Conservation (phyloP, 1,140 invertebrate genomes). For the Pogonus chalceus region DNA sequence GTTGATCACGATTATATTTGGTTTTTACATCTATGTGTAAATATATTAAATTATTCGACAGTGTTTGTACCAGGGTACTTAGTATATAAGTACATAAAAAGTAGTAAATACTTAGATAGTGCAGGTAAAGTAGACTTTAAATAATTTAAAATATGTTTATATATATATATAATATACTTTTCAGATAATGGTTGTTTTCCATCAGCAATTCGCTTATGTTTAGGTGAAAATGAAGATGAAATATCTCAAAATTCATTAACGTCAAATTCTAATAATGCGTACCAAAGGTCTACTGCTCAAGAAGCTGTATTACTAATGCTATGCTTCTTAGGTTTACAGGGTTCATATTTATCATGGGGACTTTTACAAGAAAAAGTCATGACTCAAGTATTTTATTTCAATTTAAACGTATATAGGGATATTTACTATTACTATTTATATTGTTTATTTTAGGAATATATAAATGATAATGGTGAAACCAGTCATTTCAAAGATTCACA, state of each 20-base stretch:
- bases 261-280: slow-evolving; percentile 21
- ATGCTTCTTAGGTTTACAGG: slow-evolving; percentile 82
- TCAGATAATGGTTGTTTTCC: slow-evolving; percentile 45
- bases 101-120: slow-evolving; percentile 71
- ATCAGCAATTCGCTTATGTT: slow-evolving; percentile 49
- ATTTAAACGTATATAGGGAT: too few species aligned
- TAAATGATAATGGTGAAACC: slow-evolving; percentile 45
- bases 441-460: slow-evolving; percentile 51
- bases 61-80: slow-evolving; percentile 78
- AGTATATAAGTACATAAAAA: slow-evolving; percentile 72
- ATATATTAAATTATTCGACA: slow-evolving; percentile 81
- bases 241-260: slow-evolving; percentile 27
- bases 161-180: slow-evolving; percentile 12
- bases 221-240: slow-evolving; percentile 42
- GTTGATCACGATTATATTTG: slow-evolving; percentile 50
- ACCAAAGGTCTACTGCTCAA: slow-evolving; percentile 38
- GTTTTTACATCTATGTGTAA: slow-evolving; percentile 65
- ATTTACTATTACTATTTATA: too few species aligned
- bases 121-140: slow-evolving; percentile 45
- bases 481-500: slow-evolving; percentile 84
- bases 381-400: slow-evolving; percentile 52
- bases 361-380: slow-evolving; percentile 89
- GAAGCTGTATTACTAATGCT: slow-evolving; percentile 53
- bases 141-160: slow-evolving; percentile 16
- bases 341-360: slow-evolving; percentile 89